Conservation (phyloP, 1,140 invertebrate species). For the Pentalonia nigronervosa region DNA sequence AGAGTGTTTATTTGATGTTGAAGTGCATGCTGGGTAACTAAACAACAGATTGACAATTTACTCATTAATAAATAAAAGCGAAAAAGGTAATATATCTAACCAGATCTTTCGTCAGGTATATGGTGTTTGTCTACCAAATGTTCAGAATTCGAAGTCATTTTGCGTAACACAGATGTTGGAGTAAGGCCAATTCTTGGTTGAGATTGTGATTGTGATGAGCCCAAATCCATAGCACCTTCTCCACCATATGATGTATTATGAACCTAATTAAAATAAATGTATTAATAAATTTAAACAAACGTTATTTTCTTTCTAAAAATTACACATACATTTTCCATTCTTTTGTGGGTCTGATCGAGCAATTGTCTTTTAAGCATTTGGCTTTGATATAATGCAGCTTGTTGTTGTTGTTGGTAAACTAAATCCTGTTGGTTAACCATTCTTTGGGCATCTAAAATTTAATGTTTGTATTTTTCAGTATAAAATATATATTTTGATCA, state of each 20-base stretch:
- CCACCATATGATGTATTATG: slow-evolving; percentile 41
- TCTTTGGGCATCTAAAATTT: slow-evolving; percentile 47
- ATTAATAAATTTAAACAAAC: background rate
- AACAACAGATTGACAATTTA: background rate
- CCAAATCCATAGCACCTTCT: background rate
- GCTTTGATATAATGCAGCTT: slow-evolving; percentile 51
- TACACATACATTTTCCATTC: slow-evolving; percentile 44
- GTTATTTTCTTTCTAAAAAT: no score
- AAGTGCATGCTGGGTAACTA: slow-evolving; percentile 42
- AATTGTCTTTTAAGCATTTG: slow-evolving; percentile 53
- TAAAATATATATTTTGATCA: background rate
- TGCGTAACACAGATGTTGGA: slow-evolving; percentile 56
- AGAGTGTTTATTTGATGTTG: slow-evolving; percentile 59
- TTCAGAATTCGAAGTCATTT: slow-evolving; percentile 62
- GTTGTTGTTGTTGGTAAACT: slow-evolving; percentile 38
- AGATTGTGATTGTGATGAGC: slow-evolving; percentile 18
- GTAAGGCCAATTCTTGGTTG: slow-evolving; percentile 54
- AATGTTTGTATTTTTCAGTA: background rate
- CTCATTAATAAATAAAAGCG: background rate
- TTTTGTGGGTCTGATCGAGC: slow-evolving; percentile 38
- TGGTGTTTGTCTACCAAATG: slow-evolving; percentile 62
- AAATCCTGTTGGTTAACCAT: slow-evolving; percentile 51
- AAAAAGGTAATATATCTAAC: slow-evolving; percentile 12
- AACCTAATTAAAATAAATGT: background rate
- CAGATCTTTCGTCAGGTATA: slow-evolving; percentile 42